Base-by-base conservation (phyloP, 1,140 invertebrate species). In the Belonocnema kinseyi region DNA sequence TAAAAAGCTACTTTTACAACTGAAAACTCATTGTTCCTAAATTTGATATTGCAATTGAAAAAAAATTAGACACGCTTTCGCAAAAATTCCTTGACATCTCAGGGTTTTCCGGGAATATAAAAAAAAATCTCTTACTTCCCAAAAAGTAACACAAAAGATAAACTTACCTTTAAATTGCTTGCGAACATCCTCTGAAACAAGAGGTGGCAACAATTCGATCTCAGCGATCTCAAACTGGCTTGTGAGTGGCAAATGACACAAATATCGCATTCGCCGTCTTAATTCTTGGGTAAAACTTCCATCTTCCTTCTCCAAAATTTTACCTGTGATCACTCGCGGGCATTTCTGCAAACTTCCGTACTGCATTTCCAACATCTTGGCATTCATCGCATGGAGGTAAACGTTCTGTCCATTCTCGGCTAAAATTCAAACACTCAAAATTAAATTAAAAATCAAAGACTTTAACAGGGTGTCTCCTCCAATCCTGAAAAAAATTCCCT, bases 181-280 rank as follows among this genome's bases (percentile, higher is more conserved):
- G 10, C 96, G 84, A 52, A 95, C 94, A 77, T 93, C 93, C 61
- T 93, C 83, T 12, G 94, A 95, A 1, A 99, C 92, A 33, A 95
- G 86, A 5, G 96, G 96, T 61, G 94, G 93, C 82, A 93, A 92
- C 12, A 99, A 90, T 77, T 96, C 93, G 52, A 99, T 93, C 91
- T 99, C 98, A 19, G 96, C 96, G 33, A 98, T 93, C 86, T 97
- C 96, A 91, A 98, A 98, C 77, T 96, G 95, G 86, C 97, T 97
- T 79, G 97, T 96, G 1, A 98, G 89, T 3, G 98, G 98, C 79
- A 99, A 92, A 91, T 99, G 98, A 75, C 94, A 94, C 19, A 99
- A 92, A 86, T 97, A 98, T 40, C 96, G 93, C 83, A 97, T 90
- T 71, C 96, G 93, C 78, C 93, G 93, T 61, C 96, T 93, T 77